These are phyloP conservation scores for Arion vulgaris DNA, from an alignment of 1,140 invertebrate genomes.

Conservation along the genomic window DNA sequence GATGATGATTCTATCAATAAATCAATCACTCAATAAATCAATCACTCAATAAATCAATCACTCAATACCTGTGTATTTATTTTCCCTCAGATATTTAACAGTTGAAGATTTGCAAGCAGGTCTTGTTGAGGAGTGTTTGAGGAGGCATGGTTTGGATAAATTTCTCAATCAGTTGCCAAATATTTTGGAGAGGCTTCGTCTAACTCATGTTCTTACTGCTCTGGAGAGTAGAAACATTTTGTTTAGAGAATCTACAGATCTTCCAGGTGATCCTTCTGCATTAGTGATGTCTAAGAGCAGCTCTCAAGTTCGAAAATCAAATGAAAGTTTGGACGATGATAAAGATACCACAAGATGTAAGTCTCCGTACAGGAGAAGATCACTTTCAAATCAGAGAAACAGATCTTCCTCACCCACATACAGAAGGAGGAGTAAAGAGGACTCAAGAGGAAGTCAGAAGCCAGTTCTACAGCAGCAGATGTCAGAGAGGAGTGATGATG, in stretches of 20 bases:
- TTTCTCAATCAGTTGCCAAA: constrained; percentile 10
- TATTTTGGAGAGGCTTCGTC: neutral
- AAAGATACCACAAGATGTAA: neutral
- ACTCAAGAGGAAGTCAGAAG: neutral
- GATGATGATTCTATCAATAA: too few species aligned
- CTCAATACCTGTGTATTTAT: too few species aligned
- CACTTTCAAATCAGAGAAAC: neutral
- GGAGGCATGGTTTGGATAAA: constrained; percentile 7
- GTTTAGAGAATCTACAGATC: neutral
- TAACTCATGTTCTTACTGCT: constrained; percentile 2
- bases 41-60: too few species aligned
- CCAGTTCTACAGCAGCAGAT: neutral
- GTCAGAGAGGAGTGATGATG: constrained; percentile 10
- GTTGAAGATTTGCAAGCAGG: neutral
- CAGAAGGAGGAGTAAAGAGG: neutral
- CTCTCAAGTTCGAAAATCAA: neutral
- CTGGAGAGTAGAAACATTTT: constrained; percentile 21
- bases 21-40: too few species aligned
- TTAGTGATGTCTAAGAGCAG: neutral
- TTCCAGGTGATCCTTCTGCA: neutral
- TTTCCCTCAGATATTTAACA: neutral
- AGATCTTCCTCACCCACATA: neutral
- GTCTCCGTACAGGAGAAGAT: neutral
- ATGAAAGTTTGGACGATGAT: neutral
- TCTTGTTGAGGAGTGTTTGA: constrained; percentile 30